Conservation (phyloP, 2,797 vertebrate species). For the Callimico goeldii region DNA sequence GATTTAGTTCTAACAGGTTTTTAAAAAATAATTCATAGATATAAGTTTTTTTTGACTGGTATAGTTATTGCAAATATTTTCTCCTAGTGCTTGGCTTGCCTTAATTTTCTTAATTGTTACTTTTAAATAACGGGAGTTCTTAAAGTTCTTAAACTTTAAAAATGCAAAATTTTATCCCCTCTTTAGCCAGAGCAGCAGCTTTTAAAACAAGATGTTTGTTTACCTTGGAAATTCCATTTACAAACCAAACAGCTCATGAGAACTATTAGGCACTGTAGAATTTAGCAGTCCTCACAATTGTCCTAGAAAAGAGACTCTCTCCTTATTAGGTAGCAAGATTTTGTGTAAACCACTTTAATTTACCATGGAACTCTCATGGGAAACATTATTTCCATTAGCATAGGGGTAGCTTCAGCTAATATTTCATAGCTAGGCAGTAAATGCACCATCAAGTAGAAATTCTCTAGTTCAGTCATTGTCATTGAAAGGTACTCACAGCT, state of each 20-base stretch:
- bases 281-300: neutral
- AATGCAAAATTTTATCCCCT: neutral
- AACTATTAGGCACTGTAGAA: neutral
- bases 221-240: neutral
- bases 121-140: neutral
- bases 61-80: neutral
- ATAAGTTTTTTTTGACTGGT: neutral
- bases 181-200: neutral
- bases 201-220: neutral
- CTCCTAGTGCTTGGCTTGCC: neutral
- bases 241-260: neutral
- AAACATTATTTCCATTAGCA: neutral
- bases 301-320: neutral
- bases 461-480: neutral
- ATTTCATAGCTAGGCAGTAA: neutral
- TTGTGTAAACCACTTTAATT: neutral
- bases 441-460: neutral
- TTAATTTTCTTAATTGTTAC: neutral
- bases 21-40: neutral
- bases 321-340: neutral
- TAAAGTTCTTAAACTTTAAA: neutral
- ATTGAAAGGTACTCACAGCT: neutral
- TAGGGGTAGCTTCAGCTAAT: neutral
- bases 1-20: neutral
- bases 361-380: neutral